Conservation (phyloP, 2,797 vertebrate species). For the Parotocinclus haroldoi region DNA sequence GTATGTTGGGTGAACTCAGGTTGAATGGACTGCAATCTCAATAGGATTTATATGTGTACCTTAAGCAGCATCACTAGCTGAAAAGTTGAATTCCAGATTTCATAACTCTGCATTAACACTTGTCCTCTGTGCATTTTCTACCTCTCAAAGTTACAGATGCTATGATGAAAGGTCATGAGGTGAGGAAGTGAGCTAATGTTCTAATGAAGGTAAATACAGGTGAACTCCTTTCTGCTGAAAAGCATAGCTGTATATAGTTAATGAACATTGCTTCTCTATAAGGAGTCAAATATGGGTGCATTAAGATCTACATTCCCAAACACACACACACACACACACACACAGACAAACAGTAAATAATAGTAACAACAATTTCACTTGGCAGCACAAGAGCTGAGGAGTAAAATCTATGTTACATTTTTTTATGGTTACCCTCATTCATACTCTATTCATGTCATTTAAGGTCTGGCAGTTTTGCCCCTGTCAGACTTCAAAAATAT, state of each 20-base stretch:
- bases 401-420: slow-evolving; percentile 14
- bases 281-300: slow-evolving; percentile 41
- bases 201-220: slow-evolving; percentile 72
- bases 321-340: slow-evolving; percentile 37
- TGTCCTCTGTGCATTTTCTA: too few species aligned
- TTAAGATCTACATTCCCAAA: slow-evolving; percentile 34
- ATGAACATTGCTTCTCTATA: slow-evolving; percentile 37
- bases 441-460: slow-evolving; percentile 10
- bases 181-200: slow-evolving; percentile 69
- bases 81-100: too few species aligned
- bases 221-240: slow-evolving; percentile 67
- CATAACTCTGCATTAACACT: too few species aligned
- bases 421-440: slow-evolving; percentile 13
- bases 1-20: slow-evolving; percentile 5
- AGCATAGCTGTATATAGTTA: slow-evolving; percentile 49
- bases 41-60: slow-evolving; percentile 1
- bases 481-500: slow-evolving; percentile 6
- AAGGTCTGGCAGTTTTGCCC: slow-evolving; percentile 5
- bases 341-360: slow-evolving; percentile 35
- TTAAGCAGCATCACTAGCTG: not conserved
- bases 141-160: too few species aligned
- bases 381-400: slow-evolving; percentile 1
- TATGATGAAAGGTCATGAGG: slow-evolving; percentile 49
- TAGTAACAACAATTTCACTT: slow-evolving; percentile 15
- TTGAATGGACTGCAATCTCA: not conserved